Evolutionary conservation across 2,888 invertebrate genomes (phyloP).

Genomic region (Polymixis lichenea): DNA sequence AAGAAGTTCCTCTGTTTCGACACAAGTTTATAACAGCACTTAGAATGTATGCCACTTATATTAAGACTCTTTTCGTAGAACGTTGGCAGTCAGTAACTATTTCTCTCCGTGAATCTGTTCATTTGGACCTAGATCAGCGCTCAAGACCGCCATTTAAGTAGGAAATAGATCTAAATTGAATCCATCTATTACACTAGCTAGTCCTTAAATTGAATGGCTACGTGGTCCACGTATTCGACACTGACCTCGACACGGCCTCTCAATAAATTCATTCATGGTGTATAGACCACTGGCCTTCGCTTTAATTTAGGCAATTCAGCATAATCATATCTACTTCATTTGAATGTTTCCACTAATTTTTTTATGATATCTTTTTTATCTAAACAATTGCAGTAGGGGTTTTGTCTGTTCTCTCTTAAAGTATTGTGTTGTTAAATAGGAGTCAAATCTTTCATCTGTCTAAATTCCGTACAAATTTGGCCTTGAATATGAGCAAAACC

Average conservation of each 20-base stretch:
- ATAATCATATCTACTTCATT: constrained; percentile 52
- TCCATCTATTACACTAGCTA: constrained; percentile 32
- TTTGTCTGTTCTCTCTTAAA: background rate
- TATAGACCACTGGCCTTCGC: constrained; percentile 69
- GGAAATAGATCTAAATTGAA: constrained; percentile 30
- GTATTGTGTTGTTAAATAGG: background rate
- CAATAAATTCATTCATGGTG: constrained; percentile 74
- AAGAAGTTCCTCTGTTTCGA: background rate
- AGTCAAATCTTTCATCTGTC: background rate
- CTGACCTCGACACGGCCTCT: constrained; percentile 68
- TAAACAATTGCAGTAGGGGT: background rate
- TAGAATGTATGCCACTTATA: background rate
- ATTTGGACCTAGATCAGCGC: constrained; percentile 8
- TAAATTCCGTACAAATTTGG: constrained; percentile 16
- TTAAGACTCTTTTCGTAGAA: background rate
- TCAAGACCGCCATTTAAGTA: background rate
- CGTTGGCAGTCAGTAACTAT: background rate
- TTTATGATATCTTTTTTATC: constrained; percentile 9
- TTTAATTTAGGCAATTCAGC: constrained; percentile 76
- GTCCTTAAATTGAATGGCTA: constrained; percentile 41
- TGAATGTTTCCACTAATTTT: constrained; percentile 35
- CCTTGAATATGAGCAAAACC: constrained; percentile 21
- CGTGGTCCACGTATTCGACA: constrained; percentile 37
- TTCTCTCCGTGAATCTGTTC: background rate
- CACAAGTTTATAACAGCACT: background rate